These are phyloP conservation scores for Chaetoderma sp. DNA, from an alignment of 2,888 invertebrate genomes.

Conservation along the genomic window DNA sequence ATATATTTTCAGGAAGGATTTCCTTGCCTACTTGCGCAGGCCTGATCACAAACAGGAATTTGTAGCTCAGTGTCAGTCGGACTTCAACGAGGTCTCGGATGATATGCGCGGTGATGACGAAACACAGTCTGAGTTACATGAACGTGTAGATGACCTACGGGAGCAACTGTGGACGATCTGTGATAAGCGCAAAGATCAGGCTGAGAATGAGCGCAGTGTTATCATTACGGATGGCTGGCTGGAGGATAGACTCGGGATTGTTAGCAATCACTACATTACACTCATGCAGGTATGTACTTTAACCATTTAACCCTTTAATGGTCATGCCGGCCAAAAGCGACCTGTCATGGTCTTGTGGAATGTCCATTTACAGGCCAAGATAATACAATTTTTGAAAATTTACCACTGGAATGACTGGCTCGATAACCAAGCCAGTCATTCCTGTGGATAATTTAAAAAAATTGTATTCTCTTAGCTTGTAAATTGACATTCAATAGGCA, in stretches of 20 bases:
- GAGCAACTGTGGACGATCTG: slow-evolving; percentile 68
- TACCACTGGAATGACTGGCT: no score
- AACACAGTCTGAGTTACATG: slow-evolving; percentile 66
- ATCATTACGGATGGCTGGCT: slow-evolving; percentile 68
- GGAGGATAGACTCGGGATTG: slow-evolving; percentile 65
- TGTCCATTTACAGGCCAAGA: no score
- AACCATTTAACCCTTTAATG: no score
- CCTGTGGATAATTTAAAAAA: no score
- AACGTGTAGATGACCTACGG: slow-evolving; percentile 66
- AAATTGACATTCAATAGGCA: no score
- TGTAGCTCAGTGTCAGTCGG: slow-evolving; percentile 66
- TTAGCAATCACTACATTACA: slow-evolving; percentile 68
- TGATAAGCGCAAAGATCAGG: slow-evolving; percentile 66
- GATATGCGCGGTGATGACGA: slow-evolving; percentile 69
- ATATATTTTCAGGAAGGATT: slow-evolving; percentile 56
- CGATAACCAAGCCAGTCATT: no score
- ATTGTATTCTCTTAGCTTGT: no score
- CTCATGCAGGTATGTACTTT: slow-evolving; percentile 59
- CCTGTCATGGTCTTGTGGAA: no score
- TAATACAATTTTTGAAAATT: no score
- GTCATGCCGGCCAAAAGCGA: no score
- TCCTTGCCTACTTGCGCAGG: slow-evolving; percentile 58
- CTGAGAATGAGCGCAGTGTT: slow-evolving; percentile 61
- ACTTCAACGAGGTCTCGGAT: slow-evolving; percentile 66
- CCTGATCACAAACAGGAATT: slow-evolving; percentile 69